Evolutionary conservation across 2,113 vertebrate species (phyloP).

Genomic region (Excalfactoria chinensis): DNA sequence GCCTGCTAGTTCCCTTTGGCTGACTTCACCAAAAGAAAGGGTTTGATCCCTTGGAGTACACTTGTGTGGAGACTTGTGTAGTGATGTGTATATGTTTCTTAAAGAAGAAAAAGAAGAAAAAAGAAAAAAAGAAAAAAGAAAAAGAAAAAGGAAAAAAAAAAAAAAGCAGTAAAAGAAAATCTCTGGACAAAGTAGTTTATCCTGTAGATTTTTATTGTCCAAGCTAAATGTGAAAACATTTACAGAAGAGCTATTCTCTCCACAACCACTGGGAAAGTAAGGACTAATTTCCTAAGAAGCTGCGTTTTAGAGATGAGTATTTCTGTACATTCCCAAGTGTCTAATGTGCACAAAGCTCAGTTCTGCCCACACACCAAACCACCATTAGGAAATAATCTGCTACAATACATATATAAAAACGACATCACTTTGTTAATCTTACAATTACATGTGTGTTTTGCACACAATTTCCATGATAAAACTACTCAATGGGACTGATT

Average conservation of each 20-base stretch:
- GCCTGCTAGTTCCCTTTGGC: neutral
- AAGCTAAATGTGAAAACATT: neutral
- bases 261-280: neutral
- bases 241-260: neutral
- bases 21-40: conserved; percentile 21
- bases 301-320: neutral
- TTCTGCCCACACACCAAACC: neutral
- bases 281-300: neutral
- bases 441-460: neutral
- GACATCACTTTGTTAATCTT: neutral
- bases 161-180: neutral
- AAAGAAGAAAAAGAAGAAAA: too few species aligned
- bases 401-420: neutral
- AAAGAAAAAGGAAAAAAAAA: neutral
- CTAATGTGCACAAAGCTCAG: rapidly evolving
- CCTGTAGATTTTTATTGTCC: neutral
- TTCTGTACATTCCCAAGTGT: neutral
- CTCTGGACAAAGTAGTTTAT: neutral
- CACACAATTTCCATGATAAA: neutral
- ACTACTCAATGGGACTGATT: neutral
- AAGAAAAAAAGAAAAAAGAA: neutral
- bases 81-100: neutral
- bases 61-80: neutral
- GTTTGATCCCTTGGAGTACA: neutral
- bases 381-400: neutral